Conservation (phyloP, 2,888 invertebrate species). For the Leptinotarsa juncta region DNA sequence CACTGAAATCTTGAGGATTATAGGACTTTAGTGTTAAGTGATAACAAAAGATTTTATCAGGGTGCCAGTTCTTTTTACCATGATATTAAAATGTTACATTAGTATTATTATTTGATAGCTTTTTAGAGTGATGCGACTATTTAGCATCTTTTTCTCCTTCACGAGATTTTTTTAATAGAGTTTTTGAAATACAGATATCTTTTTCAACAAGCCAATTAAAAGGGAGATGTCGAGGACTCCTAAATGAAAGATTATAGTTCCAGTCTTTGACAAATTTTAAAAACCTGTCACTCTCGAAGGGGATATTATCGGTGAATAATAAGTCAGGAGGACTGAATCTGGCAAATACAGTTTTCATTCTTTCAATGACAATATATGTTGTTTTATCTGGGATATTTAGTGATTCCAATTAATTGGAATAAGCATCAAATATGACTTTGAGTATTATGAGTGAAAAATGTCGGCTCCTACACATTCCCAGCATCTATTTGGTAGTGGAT, state of each 20-base stretch:
- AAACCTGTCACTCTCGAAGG: not conserved
- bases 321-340: not conserved
- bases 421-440: not conserved
- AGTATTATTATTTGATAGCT: no score
- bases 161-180: no score
- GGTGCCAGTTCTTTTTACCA: no score
- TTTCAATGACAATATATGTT: not conserved
- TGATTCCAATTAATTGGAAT: not conserved
- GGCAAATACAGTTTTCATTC: not conserved
- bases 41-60: no score
- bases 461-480: no score
- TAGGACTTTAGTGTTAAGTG: no score
- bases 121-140: not conserved
- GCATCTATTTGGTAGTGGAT: no score
- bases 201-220: not conserved
- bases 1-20: no score
- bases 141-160: not conserved
- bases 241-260: not conserved
- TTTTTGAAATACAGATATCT: no score
- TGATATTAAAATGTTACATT: no score
- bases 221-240: no score
- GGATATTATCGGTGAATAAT: not conserved
- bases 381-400: not conserved
- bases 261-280: not conserved
- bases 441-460: not conserved